Conservation (phyloP, 2,113 vertebrate genomes). For the Callipepla squamata region DNA sequence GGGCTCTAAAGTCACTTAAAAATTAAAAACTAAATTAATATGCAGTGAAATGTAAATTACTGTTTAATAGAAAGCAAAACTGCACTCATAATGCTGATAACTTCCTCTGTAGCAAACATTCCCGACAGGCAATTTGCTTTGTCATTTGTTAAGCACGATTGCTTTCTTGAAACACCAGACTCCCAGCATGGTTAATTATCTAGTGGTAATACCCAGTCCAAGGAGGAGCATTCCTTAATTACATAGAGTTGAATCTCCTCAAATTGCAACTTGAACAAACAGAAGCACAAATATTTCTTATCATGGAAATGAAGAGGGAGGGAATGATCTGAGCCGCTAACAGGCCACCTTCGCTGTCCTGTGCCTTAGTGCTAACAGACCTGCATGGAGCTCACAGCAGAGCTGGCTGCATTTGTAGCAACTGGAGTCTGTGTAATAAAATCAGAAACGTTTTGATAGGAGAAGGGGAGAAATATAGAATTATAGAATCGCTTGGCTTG, state of each 20-base stretch:
- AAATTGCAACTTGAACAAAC: constrained; percentile 40
- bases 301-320: background rate
- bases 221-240: constrained; percentile 59
- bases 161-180: constrained; percentile 33
- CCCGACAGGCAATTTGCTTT: constrained; percentile 29
- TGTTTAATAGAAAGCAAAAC: constrained; percentile 58
- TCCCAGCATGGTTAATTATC: constrained; percentile 60
- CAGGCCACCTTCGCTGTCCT: background rate
- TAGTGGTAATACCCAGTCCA: constrained; percentile 5
- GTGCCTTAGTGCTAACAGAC: background rate
- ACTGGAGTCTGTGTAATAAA: background rate
- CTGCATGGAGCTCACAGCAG: background rate
- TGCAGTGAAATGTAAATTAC: constrained; percentile 52
- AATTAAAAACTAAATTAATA: constrained; percentile 48
- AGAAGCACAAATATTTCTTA: constrained; percentile 19
- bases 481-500: too few species aligned
- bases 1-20: background rate
- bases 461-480: background rate
- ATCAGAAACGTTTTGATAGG: background rate
- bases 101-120: constrained; percentile 29
- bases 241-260: constrained; percentile 3
- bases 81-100: constrained; percentile 21
- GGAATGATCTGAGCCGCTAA: background rate
- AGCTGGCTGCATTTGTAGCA: background rate
- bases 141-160: constrained; percentile 41